These are phyloP conservation scores for Oryzias javanicus DNA, from an alignment of 2,113 vertebrate species.

Conservation along the genomic window DNA sequence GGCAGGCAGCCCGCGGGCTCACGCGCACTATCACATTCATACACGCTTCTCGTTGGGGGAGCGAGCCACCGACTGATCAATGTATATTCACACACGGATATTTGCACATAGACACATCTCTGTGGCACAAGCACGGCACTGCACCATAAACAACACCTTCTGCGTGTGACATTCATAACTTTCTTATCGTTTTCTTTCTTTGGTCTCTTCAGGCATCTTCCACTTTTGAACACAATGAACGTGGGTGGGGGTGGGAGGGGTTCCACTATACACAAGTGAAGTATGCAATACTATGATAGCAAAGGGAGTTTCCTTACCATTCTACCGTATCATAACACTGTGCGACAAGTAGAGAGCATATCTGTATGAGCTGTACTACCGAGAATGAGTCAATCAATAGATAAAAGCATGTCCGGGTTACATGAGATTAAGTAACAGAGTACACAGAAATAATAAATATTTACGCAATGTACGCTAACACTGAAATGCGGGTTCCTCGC, in stretches of 20 bases:
- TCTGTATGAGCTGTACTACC: conserved; percentile 53
- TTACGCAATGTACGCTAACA: conserved; percentile 63
- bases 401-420: conserved; percentile 65
- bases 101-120: conserved; percentile 6
- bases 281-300: conserved; percentile 50
- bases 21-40: conserved; percentile 24
- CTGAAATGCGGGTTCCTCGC: conserved; percentile 54
- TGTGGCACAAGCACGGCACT: conserved; percentile 42
- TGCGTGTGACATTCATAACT: conserved; percentile 58
- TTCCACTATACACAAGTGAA: conserved; percentile 48
- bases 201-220: conserved; percentile 60
- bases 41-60: conserved; percentile 31
- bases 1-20: conserved; percentile 57
- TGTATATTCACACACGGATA: conserved; percentile 12
- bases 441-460: conserved; percentile 70
- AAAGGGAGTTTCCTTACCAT: conserved; percentile 41
- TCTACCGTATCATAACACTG: conserved; percentile 61
- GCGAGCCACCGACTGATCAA: conserved; percentile 13
- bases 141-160: conserved; percentile 52
- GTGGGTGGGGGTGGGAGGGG: background rate
- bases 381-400: conserved; percentile 49
- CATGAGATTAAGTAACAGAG: conserved; percentile 60
- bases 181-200: conserved; percentile 55
- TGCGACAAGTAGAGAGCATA: conserved; percentile 60
- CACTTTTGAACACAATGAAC: conserved; percentile 50